Conservation (phyloP, 2,888 invertebrate genomes). For the Nemoura dubitans region DNA sequence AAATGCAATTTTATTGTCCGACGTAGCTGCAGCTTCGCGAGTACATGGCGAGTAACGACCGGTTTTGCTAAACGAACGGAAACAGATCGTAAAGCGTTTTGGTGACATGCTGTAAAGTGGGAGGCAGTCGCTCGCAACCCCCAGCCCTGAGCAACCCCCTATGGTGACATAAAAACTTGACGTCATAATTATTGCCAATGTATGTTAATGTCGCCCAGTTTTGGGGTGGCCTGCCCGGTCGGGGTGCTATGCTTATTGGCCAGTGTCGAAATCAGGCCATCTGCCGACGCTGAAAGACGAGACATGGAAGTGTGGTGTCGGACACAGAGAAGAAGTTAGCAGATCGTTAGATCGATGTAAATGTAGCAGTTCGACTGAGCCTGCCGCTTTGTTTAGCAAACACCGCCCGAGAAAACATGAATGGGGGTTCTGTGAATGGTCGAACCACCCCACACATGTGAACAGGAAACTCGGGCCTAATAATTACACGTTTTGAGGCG, state of each 20-base stretch:
- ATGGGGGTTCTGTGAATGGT: not conserved
- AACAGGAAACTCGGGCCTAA: not conserved
- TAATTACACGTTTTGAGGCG: not conserved
- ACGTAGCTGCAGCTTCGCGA: not conserved
- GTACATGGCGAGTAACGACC: not conserved
- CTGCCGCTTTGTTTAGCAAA: not conserved
- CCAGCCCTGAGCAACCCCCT: not conserved
- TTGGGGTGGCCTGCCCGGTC: not conserved
- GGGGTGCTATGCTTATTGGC: conserved; percentile 31
- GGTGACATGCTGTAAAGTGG: conserved; percentile 38
- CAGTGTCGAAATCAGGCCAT: conserved; percentile 12
- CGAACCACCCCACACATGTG: not conserved
- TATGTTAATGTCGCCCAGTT: conserved; percentile 18
- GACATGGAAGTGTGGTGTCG: not conserved
- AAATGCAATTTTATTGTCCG: not conserved
- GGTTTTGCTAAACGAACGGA: conserved; percentile 7
- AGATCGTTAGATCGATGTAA: not conserved
- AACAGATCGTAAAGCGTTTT: conserved; percentile 28
- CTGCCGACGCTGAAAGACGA: conserved; percentile 14
- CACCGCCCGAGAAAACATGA: not conserved
- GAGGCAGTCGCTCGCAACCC: conserved; percentile 5
- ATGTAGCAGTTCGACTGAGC: not conserved
- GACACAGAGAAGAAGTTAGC: not conserved
- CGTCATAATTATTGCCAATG: conserved; percentile 40
- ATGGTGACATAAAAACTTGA: conserved; percentile 30